These are phyloP conservation scores for Psephotus haematonotus DNA, from an alignment of 2,113 vertebrate genomes.

Conservation along the genomic window DNA sequence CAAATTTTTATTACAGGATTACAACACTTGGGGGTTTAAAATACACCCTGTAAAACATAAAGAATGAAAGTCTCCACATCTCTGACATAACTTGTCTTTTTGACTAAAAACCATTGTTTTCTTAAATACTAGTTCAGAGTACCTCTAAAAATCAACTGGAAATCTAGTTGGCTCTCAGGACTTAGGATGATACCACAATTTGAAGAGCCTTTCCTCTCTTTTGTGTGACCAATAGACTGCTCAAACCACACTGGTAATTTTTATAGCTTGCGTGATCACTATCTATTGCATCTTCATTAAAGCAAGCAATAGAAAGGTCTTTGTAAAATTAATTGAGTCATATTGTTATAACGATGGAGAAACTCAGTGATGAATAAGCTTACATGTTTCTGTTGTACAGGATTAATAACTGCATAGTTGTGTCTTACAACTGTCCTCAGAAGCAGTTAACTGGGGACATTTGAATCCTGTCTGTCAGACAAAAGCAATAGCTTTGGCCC, in stretches of 20 bases:
- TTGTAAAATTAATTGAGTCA: not conserved
- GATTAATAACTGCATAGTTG: not conserved
- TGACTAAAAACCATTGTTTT: not conserved
- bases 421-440: not conserved
- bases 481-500: not conserved
- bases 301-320: not conserved
- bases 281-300: not conserved
- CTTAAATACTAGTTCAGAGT: not conserved
- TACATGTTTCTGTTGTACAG: not conserved
- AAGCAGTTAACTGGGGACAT: not conserved
- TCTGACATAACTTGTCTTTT: not conserved
- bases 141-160: not conserved
- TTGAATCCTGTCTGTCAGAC: not conserved
- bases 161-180: not conserved
- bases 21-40: not conserved
- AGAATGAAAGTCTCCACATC: not conserved
- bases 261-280: not conserved
- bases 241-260: not conserved
- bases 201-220: not conserved
- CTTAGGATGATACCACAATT: not conserved
- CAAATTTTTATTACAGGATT: not conserved
- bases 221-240: not conserved
- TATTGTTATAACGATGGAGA: not conserved
- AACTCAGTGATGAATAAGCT: not conserved
- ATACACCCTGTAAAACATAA: not conserved